Base-by-base conservation (phyloP, 1,140 invertebrate species). In the Nixonia krombeini region DNA sequence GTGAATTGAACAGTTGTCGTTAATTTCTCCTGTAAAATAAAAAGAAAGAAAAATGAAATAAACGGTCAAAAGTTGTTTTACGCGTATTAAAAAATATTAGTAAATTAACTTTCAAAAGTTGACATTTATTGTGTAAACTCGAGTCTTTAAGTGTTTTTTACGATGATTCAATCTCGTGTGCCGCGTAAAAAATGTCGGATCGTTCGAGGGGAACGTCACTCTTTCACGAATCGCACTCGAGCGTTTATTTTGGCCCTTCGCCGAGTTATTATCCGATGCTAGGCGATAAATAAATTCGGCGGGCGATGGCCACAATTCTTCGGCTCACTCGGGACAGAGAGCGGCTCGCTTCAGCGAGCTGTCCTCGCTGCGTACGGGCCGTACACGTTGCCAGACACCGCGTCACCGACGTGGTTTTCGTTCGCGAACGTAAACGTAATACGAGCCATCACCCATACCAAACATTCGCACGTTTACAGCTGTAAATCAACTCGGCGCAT, bases 401-500 rank as follows among this genome's bases (percentile, higher is more conserved):
- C 58, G 59, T 53, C 52, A 61, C 47, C 33, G 44, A 23, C 62
- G 52, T 28, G 51, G 35, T 58, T 66, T 57, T 52, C 56, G 57
- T 59, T 47, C 46, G 67, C 55, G 50, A 58, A 56, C 44, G 49
- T 52, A 55, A 49, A 58, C 38, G 58, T 58, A 62, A 64, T 18
- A 58, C 51, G 59, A 63, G 45, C 38, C 37, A 23, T 58, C 58
- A 50, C 65, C 41, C 65, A 51, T 47, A 53, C 57, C 15, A 33
- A 18, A 51, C 47, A 53, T 62, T 57, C 57, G 53, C 65, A 58
- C 57, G 42, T 68, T 68, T 68, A 68, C 68, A 73, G 71, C 58
- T 76, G 79, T 84, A 84, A 84, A 84, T 84, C 82, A 84, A 73
- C 80, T 77, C 72, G 65, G 44, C 74, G 78, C 76, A 83, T 82